Base-by-base conservation (phyloP, 2,113 vertebrate genomes). In the Caranx ignobilis region DNA sequence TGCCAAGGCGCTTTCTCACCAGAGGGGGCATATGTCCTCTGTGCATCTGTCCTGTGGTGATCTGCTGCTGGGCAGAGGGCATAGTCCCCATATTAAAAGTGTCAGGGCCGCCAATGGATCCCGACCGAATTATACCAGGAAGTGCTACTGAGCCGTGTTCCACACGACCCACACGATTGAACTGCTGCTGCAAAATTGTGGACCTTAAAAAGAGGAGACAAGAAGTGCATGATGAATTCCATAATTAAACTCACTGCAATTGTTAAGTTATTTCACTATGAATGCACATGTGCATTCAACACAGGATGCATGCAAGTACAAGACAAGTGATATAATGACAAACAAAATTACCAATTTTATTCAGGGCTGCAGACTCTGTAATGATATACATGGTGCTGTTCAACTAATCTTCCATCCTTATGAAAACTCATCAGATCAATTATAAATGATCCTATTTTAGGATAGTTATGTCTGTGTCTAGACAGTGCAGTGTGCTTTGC, bases 171-270 rank as follows among this genome's bases (percentile, higher is more conserved):
- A 97, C 96, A 0, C 97, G 95, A 88, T 98, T 99, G 77, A 99
- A 98, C 92, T 99, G 98, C 94, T 99, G 98, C 93, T 99, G 98
- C 89, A 99, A 81, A 83, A 99, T 99, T 19, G 97, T 99, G 57
- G 98, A 95, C 73, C 98, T 99, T 68, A 0, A 72, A 11, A 55
- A 34, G 62, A 32, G 43, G 0, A 70, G 66, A 82, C 0, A 61
- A 1, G 5, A 21, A 18, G 7, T 11, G 6, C 19, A 50, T 18
- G 13, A 19, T 41, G 21, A 71, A 65, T 60, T 68, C 72, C 19
- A 70, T 19, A 12, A 32, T 19, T 1, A 61, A 63, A 68, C 11
- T 47, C 12, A 37, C 16, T 21, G 11, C 8, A 39, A 64, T 34
- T 6, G 16, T 18, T 11, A 65, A 18, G 41, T 43, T 32, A 52